Percentiles rank a stretch among this genome's conserved stretches.
phyloP scores from a whole-genome alignment of 2,888 invertebrate genomes.

The Adelognathus sp. region DNA sequence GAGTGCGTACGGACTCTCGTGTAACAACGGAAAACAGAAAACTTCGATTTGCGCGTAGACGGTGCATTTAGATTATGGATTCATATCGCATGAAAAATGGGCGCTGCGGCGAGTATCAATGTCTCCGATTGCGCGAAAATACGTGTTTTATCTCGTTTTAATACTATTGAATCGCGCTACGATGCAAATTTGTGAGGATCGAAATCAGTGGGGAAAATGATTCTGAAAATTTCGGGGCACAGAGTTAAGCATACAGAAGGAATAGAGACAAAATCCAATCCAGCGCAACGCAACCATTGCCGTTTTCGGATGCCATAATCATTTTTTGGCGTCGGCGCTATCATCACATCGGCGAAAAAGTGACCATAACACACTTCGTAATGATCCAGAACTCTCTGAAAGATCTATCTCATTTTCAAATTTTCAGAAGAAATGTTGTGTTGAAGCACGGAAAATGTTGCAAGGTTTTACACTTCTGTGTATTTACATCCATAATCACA shows the following conservation, averaged over 20 bases:
- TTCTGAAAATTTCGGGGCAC: not conserved
- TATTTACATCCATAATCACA: too few species aligned
- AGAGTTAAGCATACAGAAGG: not conserved
- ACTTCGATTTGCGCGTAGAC: constrained; percentile 60
- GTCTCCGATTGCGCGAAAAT: constrained; percentile 22
- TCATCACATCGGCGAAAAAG: too few species aligned
- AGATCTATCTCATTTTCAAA: too few species aligned
- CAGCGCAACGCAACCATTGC: not conserved
- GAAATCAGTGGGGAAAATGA: not conserved
- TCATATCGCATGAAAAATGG: constrained; percentile 79
- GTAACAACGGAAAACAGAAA: constrained; percentile 22
- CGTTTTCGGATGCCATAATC: not conserved
- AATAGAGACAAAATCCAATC: constrained; percentile 19
- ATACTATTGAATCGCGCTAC: not conserved
- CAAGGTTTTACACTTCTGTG: too few species aligned
- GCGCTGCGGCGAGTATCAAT: constrained; percentile 77
- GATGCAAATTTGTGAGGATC: not conserved
- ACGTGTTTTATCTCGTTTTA: not conserved
- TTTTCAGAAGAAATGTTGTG: too few species aligned
- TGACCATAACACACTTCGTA: too few species aligned
- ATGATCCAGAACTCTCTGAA: too few species aligned
- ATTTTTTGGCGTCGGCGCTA: too few species aligned
- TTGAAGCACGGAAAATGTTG: too few species aligned
- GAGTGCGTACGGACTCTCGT: constrained; percentile 39
- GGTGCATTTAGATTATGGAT: constrained; percentile 73